Conservation (phyloP, 1,140 invertebrate genomes). For the Mizuhopecten yessoensis region DNA sequence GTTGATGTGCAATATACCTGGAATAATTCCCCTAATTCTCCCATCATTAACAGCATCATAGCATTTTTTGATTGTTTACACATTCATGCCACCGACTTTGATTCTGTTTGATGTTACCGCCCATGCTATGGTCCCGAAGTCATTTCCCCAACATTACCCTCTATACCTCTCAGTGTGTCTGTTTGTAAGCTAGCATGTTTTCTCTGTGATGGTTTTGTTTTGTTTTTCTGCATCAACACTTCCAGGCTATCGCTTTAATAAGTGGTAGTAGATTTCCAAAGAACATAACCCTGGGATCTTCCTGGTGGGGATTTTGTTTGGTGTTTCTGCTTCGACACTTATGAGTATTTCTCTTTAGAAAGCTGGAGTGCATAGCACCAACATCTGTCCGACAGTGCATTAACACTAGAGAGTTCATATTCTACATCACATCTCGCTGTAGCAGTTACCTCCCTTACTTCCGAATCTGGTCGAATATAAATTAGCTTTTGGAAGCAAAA, state of each 20-base stretch:
- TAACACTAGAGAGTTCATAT: no score
- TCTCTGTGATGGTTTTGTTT: background rate
- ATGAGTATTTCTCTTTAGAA: background rate
- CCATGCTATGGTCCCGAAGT: background rate
- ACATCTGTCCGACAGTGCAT: background rate
- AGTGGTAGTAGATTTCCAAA: background rate
- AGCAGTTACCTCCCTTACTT: constrained; percentile 22
- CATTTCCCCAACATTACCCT: background rate
- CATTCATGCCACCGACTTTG: background rate
- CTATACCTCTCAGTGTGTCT: background rate
- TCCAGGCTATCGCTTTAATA: background rate
- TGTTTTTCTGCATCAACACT: background rate
- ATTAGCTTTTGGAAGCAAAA: no score
- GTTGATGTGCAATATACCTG: background rate
- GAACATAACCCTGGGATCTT: background rate
- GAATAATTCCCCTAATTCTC: background rate
- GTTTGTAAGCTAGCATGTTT: background rate
- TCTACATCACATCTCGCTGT: background rate
- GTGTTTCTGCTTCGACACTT: background rate
- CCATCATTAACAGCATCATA: constrained; percentile 34
- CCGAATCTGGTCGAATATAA: background rate
- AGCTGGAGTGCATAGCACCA: background rate
- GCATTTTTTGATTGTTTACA: background rate
- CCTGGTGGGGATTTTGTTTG: constrained; percentile 3
- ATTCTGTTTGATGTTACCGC: background rate